Conservation (phyloP, 2,797 vertebrate species). For the Phoebastria nigripes region DNA sequence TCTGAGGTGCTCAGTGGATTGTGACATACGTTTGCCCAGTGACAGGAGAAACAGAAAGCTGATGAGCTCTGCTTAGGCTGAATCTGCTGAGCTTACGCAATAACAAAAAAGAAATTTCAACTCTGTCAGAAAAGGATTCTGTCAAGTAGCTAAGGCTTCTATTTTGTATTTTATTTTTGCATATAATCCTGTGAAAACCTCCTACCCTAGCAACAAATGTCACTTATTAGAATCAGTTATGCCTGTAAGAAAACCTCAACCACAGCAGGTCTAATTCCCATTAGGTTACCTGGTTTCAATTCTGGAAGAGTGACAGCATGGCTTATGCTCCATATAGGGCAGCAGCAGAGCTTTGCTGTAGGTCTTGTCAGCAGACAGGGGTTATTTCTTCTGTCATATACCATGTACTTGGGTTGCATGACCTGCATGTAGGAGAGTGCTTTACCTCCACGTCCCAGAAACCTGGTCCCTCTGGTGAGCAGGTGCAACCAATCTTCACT, state of each 20-base stretch:
- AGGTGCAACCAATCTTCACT: rapidly evolving
- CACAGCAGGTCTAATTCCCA: not conserved
- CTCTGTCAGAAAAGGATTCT: not conserved
- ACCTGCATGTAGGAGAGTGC: not conserved
- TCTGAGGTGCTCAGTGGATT: not conserved
- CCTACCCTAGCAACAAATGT: not conserved
- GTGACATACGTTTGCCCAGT: not conserved
- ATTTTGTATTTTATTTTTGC: slow-evolving; percentile 4
- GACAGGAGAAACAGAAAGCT: not conserved
- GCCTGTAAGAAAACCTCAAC: not conserved
- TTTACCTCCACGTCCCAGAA: not conserved
- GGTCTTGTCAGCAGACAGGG: not conserved
- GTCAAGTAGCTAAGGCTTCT: not conserved
- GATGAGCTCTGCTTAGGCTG: not conserved
- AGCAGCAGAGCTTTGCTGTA: not conserved
- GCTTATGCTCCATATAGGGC: not conserved
- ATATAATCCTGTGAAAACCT: not conserved
- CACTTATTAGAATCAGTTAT: not conserved
- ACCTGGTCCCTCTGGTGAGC: not conserved
- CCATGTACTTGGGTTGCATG: rapidly evolving
- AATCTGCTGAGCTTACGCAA: not conserved
- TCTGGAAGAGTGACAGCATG: not conserved
- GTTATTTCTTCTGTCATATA: not conserved
- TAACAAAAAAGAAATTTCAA: not conserved
- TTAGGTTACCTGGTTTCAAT: not conserved